These are phyloP conservation scores for Myotis myotis DNA, from an alignment of 2,797 vertebrate species.

Conservation along the genomic window DNA sequence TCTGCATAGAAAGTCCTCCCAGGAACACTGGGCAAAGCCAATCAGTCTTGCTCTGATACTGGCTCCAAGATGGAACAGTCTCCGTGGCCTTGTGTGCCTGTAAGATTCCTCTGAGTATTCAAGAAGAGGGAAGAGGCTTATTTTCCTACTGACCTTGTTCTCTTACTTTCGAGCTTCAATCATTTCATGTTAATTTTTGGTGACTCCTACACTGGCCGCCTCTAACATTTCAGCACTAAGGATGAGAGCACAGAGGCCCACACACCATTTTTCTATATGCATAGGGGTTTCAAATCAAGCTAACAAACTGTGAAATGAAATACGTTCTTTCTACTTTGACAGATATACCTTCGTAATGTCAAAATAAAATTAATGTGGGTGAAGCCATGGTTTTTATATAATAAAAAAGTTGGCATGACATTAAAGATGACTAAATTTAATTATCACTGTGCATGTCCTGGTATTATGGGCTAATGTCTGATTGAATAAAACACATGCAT, in stretches of 20 bases:
- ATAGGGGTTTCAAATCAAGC: neutral
- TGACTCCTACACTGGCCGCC: neutral
- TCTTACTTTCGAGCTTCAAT: neutral
- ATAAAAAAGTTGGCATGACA: constrained; percentile 30
- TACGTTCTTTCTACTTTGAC: neutral
- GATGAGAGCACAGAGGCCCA: neutral
- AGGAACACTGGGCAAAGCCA: neutral
- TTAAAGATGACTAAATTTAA: constrained; percentile 1
- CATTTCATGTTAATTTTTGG: neutral
- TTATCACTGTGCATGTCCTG: neutral
- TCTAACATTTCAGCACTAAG: neutral
- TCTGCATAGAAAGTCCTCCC: neutral
- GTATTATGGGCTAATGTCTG: neutral
- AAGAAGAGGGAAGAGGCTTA: neutral
- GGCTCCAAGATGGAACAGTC: neutral
- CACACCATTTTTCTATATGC: neutral
- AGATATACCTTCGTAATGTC: neutral
- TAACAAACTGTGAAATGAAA: neutral
- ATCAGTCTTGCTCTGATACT: neutral
- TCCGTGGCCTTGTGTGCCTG: neutral
- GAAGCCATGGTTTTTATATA: neutral
- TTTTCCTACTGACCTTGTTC: neutral
- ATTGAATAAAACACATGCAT: neutral
- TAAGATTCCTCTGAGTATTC: neutral
- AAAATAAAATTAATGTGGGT: neutral